phyloP scores from a whole-genome alignment of 1,140 invertebrate genomes.

The Ylistrum balloti region DNA sequence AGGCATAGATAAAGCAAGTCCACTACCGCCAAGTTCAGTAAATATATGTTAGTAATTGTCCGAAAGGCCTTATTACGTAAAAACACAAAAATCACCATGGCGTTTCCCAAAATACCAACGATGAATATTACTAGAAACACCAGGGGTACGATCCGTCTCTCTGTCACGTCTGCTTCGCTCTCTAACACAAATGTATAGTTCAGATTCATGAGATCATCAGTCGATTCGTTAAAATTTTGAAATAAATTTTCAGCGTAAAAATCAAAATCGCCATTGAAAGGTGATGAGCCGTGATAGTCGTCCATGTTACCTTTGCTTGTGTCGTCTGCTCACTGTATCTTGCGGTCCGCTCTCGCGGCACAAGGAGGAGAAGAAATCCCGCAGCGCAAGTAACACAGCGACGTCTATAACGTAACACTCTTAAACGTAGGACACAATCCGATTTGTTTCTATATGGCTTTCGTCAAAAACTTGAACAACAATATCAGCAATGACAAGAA shows the following conservation, averaged over 20 bases:
- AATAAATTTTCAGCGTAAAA: conserved; percentile 16
- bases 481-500: neutral
- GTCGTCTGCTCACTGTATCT: neutral
- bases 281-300: neutral
- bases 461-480: neutral
- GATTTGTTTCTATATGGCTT: neutral
- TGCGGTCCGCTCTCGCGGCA: neutral
- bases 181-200: conserved; percentile 17
- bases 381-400: neutral
- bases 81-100: conserved; percentile 89
- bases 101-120: conserved; percentile 93
- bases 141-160: conserved; percentile 86
- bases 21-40: conserved; percentile 92
- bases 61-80: conserved; percentile 94
- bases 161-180: neutral
- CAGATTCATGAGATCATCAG: neutral
- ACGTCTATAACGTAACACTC: neutral
- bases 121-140: conserved; percentile 93
- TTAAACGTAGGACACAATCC: neutral
- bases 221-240: neutral
- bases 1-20: conserved; percentile 96
- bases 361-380: neutral
- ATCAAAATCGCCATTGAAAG: neutral
- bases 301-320: neutral
- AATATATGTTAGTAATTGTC: conserved; percentile 94